Percentiles rank a stretch among this genome's conserved stretches.
Conservation (phyloP, 2,888 invertebrate genomes). For the Agrypnus murinus region DNA sequence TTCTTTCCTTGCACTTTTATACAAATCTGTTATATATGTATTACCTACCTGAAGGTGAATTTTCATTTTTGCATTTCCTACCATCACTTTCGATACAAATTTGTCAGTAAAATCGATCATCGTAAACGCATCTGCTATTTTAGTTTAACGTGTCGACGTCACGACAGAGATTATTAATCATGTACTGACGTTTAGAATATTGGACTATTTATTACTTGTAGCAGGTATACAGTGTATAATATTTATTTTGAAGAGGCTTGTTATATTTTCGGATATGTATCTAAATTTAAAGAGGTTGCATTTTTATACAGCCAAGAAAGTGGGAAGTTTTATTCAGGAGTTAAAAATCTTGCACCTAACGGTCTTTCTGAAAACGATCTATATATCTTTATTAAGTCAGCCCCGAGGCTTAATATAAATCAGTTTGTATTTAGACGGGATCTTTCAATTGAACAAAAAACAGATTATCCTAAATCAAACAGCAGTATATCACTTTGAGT, state of each 20-base stretch:
- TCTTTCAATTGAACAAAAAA: conserved; percentile 55
- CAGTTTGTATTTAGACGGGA: conserved; percentile 58
- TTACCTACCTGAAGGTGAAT: conserved; percentile 37
- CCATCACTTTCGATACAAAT: conserved; percentile 27
- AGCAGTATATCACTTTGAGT: conserved; percentile 39
- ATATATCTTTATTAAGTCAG: conserved; percentile 59
- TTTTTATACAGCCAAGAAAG: conserved; percentile 33
- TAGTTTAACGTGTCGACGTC: conserved; percentile 43
- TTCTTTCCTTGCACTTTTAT: conserved; percentile 50
- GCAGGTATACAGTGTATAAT: too few relatives aligned
- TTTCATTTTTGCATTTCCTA: conserved; percentile 34
- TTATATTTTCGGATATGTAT: conserved; percentile 35
- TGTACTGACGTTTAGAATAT: conserved; percentile 46
- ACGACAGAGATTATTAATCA: conserved; percentile 50
- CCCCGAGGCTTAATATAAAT: conserved; percentile 56
- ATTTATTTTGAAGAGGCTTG: conserved; percentile 32
- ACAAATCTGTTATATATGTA: conserved; percentile 48
- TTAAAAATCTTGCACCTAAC: conserved; percentile 44
- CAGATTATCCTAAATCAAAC: conserved; percentile 56
- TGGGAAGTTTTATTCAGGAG: conserved; percentile 30
- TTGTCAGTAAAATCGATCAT: conserved; percentile 47
- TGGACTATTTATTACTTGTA: conserved; percentile 49
- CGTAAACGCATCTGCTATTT: conserved; percentile 43
- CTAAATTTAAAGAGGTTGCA: conserved; percentile 23
- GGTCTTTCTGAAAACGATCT: conserved; percentile 42